phyloP scores from a whole-genome alignment of 2,113 vertebrate genomes.

The Phasianus colchicus region DNA sequence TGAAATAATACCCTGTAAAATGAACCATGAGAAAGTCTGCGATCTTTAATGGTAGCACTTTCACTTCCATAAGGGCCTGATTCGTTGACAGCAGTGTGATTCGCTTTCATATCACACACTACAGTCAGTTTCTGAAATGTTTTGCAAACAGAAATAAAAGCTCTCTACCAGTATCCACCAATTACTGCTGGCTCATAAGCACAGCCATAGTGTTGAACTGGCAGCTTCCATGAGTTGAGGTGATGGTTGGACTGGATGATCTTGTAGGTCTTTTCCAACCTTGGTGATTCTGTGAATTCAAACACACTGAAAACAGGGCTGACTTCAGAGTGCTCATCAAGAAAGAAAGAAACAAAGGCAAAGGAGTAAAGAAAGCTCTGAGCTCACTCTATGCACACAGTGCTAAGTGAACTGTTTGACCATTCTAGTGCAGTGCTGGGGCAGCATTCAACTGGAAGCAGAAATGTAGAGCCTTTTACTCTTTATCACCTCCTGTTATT shows the following conservation, averaged over 20 bases:
- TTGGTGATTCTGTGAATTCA: not conserved
- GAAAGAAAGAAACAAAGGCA: not conserved
- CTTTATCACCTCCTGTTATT: no score
- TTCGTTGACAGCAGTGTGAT: not conserved
- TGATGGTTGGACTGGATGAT: no score
- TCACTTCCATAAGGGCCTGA: not conserved
- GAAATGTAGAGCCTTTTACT: no score
- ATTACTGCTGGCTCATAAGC: not conserved
- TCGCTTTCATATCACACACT: not conserved
- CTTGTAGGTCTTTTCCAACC: no score
- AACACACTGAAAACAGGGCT: not conserved
- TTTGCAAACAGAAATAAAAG: slow-evolving; percentile 9
- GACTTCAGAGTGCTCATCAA: not conserved
- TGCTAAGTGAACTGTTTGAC: not conserved
- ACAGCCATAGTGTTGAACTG: not conserved
- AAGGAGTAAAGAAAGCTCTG: not conserved
- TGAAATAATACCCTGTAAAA: not conserved
- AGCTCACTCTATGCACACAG: not conserved
- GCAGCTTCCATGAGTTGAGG: not conserved
- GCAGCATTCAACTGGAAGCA: not conserved
- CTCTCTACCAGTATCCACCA: not conserved
- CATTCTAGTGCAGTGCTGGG: not conserved
- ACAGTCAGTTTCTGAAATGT: not conserved
- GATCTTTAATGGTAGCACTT: not conserved
- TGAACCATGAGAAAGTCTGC: not conserved